Conservation (phyloP, 2,888 invertebrate species). For the Lymantria dispar region DNA sequence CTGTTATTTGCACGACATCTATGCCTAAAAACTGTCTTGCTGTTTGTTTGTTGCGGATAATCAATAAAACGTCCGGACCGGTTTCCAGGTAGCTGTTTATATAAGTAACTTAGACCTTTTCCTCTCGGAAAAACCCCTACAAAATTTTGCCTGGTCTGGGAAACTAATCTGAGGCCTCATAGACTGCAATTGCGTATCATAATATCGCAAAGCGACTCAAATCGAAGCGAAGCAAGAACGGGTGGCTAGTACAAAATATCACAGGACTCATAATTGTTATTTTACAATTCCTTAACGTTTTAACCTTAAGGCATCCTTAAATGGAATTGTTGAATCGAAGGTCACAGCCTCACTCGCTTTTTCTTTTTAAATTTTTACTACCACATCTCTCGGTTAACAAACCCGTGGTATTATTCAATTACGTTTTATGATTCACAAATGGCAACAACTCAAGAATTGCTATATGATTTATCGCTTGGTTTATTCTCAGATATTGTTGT, state of each 20-base stretch:
- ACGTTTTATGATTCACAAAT: slow-evolving; percentile 62
- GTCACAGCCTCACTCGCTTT: slow-evolving; percentile 18
- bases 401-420: slow-evolving; percentile 63
- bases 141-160: no score
- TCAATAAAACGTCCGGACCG: not conserved
- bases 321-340: slow-evolving; percentile 17
- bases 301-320: slow-evolving; percentile 3
- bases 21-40: no score
- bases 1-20: no score
- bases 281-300: not conserved
- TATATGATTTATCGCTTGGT: slow-evolving; percentile 65
- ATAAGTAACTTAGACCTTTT: no score
- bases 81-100: no score
- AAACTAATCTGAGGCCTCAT: no score
- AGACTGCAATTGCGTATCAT: no score
- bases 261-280: not conserved
- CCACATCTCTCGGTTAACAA: slow-evolving; percentile 41
- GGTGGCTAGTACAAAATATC: no score
- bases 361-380: slow-evolving; percentile 52
- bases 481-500: slow-evolving; percentile 59
- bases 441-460: slow-evolving; percentile 60
- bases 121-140: no score
- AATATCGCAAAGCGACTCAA: no score
- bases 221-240: no score
- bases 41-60: not conserved